Conservation (phyloP, 2,113 vertebrate genomes). For the Picathartes gymnocephalus region DNA sequence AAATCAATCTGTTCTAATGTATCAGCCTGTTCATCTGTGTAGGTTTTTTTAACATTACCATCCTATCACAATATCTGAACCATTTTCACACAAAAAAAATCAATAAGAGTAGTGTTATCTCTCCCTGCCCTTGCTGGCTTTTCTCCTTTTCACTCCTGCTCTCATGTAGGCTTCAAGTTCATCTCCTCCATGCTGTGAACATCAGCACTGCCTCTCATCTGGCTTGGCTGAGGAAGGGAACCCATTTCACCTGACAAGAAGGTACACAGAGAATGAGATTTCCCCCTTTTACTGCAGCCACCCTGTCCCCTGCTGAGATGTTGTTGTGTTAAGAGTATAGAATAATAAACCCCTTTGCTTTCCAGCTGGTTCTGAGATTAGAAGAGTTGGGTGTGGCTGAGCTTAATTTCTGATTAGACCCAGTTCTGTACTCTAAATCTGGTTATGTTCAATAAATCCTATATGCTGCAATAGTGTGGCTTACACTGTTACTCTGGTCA, state of each 20-base stretch:
- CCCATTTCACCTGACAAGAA: neutral
- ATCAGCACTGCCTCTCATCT: neutral
- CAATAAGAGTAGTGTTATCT: neutral
- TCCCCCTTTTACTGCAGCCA: neutral
- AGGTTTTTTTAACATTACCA: neutral
- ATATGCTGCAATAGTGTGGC: neutral
- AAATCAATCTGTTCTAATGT: neutral
- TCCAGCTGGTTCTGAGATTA: neutral
- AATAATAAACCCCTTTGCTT: neutral
- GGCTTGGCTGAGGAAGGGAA: neutral
- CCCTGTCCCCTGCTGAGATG: accelerated
- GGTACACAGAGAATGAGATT: neutral
- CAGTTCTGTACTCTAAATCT: neutral
- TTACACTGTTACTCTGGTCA: neutral
- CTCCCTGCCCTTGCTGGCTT: neutral
- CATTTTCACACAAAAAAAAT: neutral
- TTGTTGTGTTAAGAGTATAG: neutral
- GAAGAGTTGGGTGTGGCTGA: neutral
- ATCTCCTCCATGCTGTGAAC: neutral
- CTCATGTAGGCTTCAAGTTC: neutral
- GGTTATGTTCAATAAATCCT: neutral
- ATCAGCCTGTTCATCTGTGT: neutral
- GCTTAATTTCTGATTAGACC: neutral
- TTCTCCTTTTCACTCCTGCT: neutral
- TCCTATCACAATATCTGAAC: neutral